Evolutionary conservation across 2,888 invertebrate genomes (phyloP).

Genomic region (Hydroisotoma schaefferi): DNA sequence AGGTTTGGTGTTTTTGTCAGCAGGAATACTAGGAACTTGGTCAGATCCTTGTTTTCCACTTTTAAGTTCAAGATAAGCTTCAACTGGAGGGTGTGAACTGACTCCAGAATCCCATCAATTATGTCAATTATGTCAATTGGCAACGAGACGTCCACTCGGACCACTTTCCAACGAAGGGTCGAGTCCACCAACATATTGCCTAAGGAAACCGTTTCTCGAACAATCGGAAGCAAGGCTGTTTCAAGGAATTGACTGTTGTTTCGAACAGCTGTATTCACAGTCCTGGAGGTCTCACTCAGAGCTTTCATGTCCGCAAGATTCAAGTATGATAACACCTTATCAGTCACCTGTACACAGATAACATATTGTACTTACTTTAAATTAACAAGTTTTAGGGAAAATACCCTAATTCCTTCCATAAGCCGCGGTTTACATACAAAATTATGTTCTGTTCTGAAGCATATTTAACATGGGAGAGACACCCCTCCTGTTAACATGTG

Average conservation of each 20-base stretch:
- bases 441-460: no score
- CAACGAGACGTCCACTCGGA: conserved; percentile 17
- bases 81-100: conserved; percentile 5
- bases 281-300: conserved; percentile 8
- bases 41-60: conserved; percentile 7
- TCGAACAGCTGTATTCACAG: conserved; percentile 13
- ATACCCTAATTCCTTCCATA: no score
- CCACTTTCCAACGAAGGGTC: conserved; percentile 17
- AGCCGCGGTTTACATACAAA: no score
- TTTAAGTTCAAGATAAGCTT: neutral
- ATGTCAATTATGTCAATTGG: conserved; percentile 15
- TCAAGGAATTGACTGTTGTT: conserved; percentile 13
- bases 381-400: no score
- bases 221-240: conserved; percentile 13
- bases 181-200: conserved; percentile 12
- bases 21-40: conserved; percentile 10
- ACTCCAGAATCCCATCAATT: conserved; percentile 16
- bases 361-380: no score
- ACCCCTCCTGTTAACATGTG: no score
- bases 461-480: no score
- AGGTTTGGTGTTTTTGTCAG: conserved; percentile 8
- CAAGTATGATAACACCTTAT: conserved; percentile 11
- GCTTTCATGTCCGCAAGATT: conserved; percentile 28
- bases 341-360: conserved; percentile 24
- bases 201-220: conserved; percentile 7